Base-by-base conservation (phyloP, 2,797 vertebrate genomes). In the Phylloscopus collybita region DNA sequence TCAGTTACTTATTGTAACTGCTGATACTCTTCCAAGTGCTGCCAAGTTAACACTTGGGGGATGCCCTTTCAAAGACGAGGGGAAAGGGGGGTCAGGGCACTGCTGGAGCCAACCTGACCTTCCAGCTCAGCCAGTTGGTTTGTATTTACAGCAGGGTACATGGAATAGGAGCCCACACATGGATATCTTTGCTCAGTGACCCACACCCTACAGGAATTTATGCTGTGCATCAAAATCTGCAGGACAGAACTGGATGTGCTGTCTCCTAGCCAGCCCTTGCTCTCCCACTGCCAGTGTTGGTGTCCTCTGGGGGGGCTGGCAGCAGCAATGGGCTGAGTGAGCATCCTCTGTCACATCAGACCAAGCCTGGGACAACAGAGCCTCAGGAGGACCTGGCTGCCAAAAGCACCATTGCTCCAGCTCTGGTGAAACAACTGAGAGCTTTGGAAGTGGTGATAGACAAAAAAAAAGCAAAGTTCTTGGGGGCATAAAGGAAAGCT, bases 251-350 rank as follows among this genome's bases (percentile, higher is more conserved):
- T 32, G 56, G 26, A 2, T 51, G n/a, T 50, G 53, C 42, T 50
- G 25, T 26, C 11, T 80, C 50, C 44, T 6, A 1, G 11, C 12
- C 40, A n/a, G 14, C 56, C 50, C 34, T n/a, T 57, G 32, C 21
- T 51, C 53, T 71, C n/a, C 25, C 42, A 34, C 7, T 7, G 0
- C 21, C 40, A n/a, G 4, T 4, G 4, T 2, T 86, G 57, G 47
- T 4, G 0, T 66, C 12, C 44, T 21, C 30, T 44, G 47, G 40
- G 30, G 26, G 23, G 12, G 13, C 1, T 65, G 42, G 36, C 1
- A 8, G 45, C 3, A 60, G 23, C 54, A 66, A 2, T 17, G 54
- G 25, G 54, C 54, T 72, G 36, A 11, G 26, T 16, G 30, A 87
- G 14, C 45, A 50, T 49, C 42, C 74, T 49, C 74, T 65, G 56